phyloP scores from a whole-genome alignment of 1,140 invertebrate species.

The Drosophila mauritiana region DNA sequence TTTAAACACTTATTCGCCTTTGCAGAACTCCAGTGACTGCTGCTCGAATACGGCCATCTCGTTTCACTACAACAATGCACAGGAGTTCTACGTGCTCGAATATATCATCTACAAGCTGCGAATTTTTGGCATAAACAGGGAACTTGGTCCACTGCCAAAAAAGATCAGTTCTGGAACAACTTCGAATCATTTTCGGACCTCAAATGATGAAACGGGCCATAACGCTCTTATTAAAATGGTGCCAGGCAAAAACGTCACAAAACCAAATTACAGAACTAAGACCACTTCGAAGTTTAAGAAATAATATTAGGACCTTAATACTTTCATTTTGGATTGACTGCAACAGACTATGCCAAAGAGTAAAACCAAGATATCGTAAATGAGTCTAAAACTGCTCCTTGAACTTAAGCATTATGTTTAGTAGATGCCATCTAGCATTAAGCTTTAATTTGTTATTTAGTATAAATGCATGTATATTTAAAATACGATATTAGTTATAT shows the following conservation, averaged over 20 bases:
- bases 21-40: slow-evolving; percentile 88
- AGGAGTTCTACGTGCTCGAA: slow-evolving; percentile 97
- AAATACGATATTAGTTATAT: not conserved
- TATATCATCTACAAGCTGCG: slow-evolving; percentile 97
- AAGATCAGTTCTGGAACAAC: not conserved
- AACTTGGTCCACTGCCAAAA: not conserved
- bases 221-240: not conserved
- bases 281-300: not conserved
- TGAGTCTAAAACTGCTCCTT: not conserved
- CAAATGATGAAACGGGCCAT: not conserved
- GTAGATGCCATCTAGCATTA: no score
- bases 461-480: not conserved
- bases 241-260: not conserved
- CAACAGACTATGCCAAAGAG: slow-evolving; percentile 50
- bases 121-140: slow-evolving; percentile 90
- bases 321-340: slow-evolving; percentile 14
- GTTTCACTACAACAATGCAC: slow-evolving; percentile 96
- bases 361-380: slow-evolving; percentile 1
- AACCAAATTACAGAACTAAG: slow-evolving; percentile 1
- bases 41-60: slow-evolving; percentile 97
- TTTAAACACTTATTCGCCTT: not conserved
- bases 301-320: not conserved
- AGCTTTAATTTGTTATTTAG: no score
- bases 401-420: not conserved
- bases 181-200: no score